Evolutionary conservation across 2,888 invertebrate species (phyloP).

Genomic region (Seladonia tumulorum): DNA sequence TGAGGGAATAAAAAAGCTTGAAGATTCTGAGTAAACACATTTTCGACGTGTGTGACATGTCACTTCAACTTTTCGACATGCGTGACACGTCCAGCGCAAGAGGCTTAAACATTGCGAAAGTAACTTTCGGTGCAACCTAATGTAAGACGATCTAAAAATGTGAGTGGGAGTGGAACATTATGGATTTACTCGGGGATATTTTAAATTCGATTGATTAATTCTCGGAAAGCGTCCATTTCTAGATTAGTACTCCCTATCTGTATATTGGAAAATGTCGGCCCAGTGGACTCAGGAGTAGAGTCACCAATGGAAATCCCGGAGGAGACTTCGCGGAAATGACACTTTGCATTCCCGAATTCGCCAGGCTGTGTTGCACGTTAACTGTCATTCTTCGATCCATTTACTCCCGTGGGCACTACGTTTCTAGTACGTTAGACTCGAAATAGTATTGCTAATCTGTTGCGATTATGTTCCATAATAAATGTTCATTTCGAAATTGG

Average conservation of each 20-base stretch:
- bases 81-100: too few species aligned
- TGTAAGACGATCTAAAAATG: not conserved
- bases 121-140: too few species aligned
- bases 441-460: not conserved
- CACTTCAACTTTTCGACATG: too few species aligned
- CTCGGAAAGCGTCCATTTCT: not conserved
- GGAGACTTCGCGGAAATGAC: slow-evolving; percentile 43
- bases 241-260: not conserved
- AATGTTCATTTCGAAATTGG: slow-evolving; percentile 22
- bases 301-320: slow-evolving; percentile 48
- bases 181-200: not conserved
- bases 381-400: slow-evolving; percentile 48
- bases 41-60: too few species aligned
- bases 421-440: slow-evolving; percentile 24
- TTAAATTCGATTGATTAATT: slow-evolving; percentile 7
- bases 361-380: slow-evolving; percentile 36
- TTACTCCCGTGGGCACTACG: slow-evolving; percentile 44
- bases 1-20: not conserved
- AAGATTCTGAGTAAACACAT: too few species aligned
- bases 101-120: too few species aligned
- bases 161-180: not conserved
- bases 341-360: slow-evolving; percentile 59
- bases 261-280: slow-evolving; percentile 4
- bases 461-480: not conserved
- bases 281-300: slow-evolving; percentile 10